Evolutionary conservation across 2,888 invertebrate genomes (phyloP).

Genomic region (Arrhopalites spinosus): DNA sequence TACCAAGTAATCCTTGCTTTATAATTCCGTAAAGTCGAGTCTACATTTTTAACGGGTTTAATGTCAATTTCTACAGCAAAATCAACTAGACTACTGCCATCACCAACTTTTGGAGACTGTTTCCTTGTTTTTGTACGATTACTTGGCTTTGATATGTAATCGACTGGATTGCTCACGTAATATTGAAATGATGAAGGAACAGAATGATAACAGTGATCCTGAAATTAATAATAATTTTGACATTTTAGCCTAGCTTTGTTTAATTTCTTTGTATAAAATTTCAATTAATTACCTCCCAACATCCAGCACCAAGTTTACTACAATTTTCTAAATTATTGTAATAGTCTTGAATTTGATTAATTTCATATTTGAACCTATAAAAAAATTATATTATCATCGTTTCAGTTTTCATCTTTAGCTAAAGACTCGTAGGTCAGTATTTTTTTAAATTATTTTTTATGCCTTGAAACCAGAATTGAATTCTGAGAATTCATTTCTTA

Average conservation of each 20-base stretch:
- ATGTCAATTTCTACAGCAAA: conserved; percentile 33
- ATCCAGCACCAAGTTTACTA: conserved; percentile 61
- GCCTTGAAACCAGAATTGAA: background rate
- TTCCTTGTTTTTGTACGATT: background rate
- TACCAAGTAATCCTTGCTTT: background rate
- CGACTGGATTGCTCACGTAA: conserved; percentile 27
- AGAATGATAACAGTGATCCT: conserved; percentile 63
- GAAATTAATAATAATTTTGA: background rate
- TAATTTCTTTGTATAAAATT: too few species aligned
- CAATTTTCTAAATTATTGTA: conserved; percentile 59
- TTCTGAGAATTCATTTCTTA: too few species aligned
- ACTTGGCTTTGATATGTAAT: background rate
- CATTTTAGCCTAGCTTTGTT: conserved; percentile 51
- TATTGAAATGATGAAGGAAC: conserved; percentile 65
- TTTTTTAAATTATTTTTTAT: background rate
- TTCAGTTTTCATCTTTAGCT: too few species aligned
- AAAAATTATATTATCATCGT: background rate
- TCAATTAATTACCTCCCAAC: too few species aligned
- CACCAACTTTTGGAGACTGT: background rate
- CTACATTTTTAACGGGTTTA: conserved; percentile 38
- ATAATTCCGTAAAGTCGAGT: conserved; percentile 41
- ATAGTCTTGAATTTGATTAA: conserved; percentile 52
- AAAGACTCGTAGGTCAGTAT: too few species aligned
- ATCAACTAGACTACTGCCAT: background rate
- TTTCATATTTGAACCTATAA: conserved; percentile 50